Evolutionary conservation across 2,113 vertebrate species (phyloP).

Genomic region (Tretioscincus oriximinensis): DNA sequence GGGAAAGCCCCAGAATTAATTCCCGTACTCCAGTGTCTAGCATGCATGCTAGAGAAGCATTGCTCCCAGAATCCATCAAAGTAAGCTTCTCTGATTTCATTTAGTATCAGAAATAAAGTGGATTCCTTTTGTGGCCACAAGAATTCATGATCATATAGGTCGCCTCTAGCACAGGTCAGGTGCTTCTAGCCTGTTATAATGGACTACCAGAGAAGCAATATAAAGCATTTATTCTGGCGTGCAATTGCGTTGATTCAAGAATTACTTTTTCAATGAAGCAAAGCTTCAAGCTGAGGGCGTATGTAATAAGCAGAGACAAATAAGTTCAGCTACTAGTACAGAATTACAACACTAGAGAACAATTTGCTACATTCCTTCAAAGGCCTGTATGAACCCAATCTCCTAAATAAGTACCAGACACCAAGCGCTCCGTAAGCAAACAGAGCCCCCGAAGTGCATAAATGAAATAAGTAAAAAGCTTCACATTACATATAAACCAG

Average conservation of each 20-base stretch:
- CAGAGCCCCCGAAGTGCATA: slow-evolving; percentile 79
- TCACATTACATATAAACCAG: slow-evolving; percentile 78
- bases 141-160: background rate
- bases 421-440: slow-evolving; percentile 81
- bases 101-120: background rate
- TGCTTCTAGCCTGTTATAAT: slow-evolving; percentile 49
- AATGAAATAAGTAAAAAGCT: slow-evolving; percentile 81
- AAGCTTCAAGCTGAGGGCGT: slow-evolving; percentile 58
- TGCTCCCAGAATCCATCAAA: slow-evolving; percentile 3
- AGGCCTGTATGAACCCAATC: slow-evolving; percentile 80
- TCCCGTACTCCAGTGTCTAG: background rate
- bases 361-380: slow-evolving; percentile 80
- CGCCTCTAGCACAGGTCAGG: slow-evolving; percentile 25
- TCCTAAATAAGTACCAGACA: slow-evolving; percentile 83
- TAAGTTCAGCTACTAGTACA: slow-evolving; percentile 71
- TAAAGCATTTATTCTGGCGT: slow-evolving; percentile 48
- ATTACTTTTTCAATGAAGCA: slow-evolving; percentile 43
- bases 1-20: background rate
- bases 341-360: slow-evolving; percentile 81
- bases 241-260: slow-evolving; percentile 60
- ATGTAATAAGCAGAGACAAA: slow-evolving; percentile 73
- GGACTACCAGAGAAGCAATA: slow-evolving; percentile 46
- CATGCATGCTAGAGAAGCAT: background rate
- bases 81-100: background rate
- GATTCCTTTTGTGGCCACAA: background rate